Conservation (phyloP, 1,140 invertebrate species). For the Drosophila seguyi region DNA sequence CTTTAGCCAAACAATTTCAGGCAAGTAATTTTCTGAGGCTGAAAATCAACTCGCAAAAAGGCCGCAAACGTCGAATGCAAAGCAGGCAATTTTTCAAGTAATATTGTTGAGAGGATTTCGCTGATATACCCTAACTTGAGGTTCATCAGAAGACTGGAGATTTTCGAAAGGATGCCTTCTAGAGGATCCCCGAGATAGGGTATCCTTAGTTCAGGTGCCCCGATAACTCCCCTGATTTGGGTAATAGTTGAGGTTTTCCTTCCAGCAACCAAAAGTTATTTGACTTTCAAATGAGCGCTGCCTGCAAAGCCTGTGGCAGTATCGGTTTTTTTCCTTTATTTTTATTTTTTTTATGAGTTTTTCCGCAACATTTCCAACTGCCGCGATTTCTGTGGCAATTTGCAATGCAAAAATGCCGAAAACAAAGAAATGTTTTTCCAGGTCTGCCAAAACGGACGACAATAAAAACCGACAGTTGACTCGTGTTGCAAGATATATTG, state of each 20-base stretch:
- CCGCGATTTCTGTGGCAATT: conserved; percentile 80
- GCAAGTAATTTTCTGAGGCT: conserved; percentile 65
- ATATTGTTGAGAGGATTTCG: conserved; percentile 34
- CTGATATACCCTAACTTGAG: conserved; percentile 15
- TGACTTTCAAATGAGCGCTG: conserved; percentile 80
- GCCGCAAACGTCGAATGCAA: conserved; percentile 70
- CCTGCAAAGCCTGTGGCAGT: conserved; percentile 44
- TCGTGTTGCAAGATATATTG: conserved; percentile 84
- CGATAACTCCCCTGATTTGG: conserved; percentile 47
- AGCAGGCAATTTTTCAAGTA: conserved; percentile 67
- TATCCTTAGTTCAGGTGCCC: conserved; percentile 32
- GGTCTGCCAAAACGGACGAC: conserved; percentile 66
- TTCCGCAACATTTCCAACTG: conserved; percentile 80
- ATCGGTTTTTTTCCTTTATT: conserved; percentile 28
- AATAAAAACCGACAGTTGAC: conserved; percentile 84
- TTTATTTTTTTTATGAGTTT: conserved; percentile 79
- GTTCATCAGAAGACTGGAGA: background rate
- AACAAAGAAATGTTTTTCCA: conserved; percentile 78
- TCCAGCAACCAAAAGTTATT: conserved; percentile 60
- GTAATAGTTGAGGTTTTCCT: conserved; percentile 65
- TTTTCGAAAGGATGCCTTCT: background rate
- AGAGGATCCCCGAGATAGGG: conserved; percentile 23
- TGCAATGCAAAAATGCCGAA: conserved; percentile 82
- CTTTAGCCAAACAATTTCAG: conserved; percentile 72
- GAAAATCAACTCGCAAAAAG: conserved; percentile 69